These are phyloP conservation scores for Hemicrepidius hirtus DNA, from an alignment of 2,888 invertebrate species.

Conservation along the genomic window DNA sequence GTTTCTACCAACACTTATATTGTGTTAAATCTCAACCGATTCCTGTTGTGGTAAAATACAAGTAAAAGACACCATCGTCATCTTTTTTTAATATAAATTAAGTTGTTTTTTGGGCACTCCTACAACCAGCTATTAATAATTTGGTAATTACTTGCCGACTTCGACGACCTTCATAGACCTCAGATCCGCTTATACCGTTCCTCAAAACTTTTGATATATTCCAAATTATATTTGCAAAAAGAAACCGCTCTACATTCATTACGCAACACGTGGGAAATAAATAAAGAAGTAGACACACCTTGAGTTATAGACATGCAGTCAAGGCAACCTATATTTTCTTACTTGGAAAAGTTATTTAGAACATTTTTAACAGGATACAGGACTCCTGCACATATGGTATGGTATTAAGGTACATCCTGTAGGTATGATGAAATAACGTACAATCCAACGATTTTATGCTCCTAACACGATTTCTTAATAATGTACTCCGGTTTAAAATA, in stretches of 20 bases:
- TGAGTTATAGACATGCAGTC: not conserved
- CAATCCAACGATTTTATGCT: not conserved
- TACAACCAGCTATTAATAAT: constrained; percentile 16
- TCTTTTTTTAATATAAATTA: constrained; percentile 15
- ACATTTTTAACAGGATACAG: too few species aligned
- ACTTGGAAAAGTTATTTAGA: not conserved
- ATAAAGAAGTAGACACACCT: not conserved
- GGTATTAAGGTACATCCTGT: too few species aligned
- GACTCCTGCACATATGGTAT: too few species aligned
- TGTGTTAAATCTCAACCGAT: not conserved
- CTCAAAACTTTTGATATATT: not conserved
- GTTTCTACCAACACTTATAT: not conserved
- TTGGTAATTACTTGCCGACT: constrained; percentile 11
- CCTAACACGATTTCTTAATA: too few species aligned
- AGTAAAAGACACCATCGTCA: constrained; percentile 2
- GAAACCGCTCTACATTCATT: too few species aligned
- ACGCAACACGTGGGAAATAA: constrained; percentile 8
- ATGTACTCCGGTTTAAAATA: too few species aligned
- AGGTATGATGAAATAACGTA: too few species aligned
- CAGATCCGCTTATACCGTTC: constrained; percentile 11
- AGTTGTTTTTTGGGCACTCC: constrained; percentile 24
- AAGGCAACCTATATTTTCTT: constrained; percentile 12
- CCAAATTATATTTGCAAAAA: too few species aligned
- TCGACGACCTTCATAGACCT: constrained; percentile 1
- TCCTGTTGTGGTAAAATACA: not conserved